A percentile compares a stretch with the other conserved stretches of the same genome.
phyloP scores from a whole-genome alignment of 2,797 vertebrate species.

The Sebastes oblongus region DNA sequence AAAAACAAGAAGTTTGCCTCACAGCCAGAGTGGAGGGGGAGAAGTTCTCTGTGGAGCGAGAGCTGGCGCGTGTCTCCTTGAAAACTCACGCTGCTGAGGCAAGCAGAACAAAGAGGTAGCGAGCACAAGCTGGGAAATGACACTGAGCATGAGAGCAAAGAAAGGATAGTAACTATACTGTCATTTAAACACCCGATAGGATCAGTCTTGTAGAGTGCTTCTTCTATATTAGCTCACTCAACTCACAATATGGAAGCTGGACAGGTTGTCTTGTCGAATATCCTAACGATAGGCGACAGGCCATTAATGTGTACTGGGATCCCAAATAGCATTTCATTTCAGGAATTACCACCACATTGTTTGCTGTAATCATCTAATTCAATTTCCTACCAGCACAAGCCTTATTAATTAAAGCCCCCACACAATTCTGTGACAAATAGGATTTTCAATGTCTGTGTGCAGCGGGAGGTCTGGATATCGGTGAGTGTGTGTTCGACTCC shows the following conservation, averaged over 20 bases:
- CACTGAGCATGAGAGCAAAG: background rate
- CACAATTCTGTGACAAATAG: conserved; percentile 62
- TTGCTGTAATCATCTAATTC: conserved; percentile 45
- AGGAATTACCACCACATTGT: conserved; percentile 24
- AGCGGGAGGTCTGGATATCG: conserved; percentile 38
- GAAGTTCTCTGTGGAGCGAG: conserved; percentile 28
- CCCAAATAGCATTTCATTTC: conserved; percentile 2
- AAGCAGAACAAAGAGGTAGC: conserved; percentile 53
- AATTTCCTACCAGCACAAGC: conserved; percentile 36
- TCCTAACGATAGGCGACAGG: background rate
- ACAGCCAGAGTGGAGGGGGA: conserved; percentile 8
- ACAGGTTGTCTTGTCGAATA: background rate
- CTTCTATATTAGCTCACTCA: background rate
- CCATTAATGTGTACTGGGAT: background rate
- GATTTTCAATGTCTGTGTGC: conserved; percentile 51
- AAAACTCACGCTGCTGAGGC: conserved; percentile 56
- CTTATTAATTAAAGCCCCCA: conserved; percentile 55
- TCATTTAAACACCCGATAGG: background rate
- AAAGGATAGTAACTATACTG: background rate
- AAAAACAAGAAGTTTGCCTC: conserved; percentile 49
- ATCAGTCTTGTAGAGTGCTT: background rate
- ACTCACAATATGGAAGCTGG: background rate
- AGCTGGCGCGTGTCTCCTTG: conserved; percentile 50
- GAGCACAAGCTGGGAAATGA: conserved; percentile 41
- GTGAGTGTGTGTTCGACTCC: background rate